phyloP scores from a whole-genome alignment of 2,888 invertebrate species.

The Aporophyla lueneburgensis region DNA sequence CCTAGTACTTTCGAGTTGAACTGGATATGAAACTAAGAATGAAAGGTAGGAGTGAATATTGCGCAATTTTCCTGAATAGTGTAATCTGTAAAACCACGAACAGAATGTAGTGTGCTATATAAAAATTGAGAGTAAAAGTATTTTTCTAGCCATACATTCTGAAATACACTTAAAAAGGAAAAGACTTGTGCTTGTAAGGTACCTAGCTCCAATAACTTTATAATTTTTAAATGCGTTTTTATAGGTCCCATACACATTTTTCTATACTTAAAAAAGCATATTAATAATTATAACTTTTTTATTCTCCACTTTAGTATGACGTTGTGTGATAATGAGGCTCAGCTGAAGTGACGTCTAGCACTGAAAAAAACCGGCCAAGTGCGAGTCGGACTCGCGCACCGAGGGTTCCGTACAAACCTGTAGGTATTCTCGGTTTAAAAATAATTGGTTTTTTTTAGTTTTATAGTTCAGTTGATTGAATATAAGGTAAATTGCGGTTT shows the following conservation, averaged over 20 bases:
- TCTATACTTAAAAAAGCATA: not conserved
- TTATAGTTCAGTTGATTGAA: too few species aligned
- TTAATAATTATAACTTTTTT: conserved; percentile 42
- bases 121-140: not conserved
- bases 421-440: too few species aligned
- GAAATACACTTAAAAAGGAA: not conserved
- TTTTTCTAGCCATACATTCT: not conserved
- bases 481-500: too few species aligned
- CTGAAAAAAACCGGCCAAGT: too few species aligned
- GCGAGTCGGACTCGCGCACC: too few species aligned
- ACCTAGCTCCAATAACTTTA: not conserved
- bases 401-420: too few species aligned
- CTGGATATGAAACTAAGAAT: not conserved
- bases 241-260: not conserved
- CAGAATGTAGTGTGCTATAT: conserved; percentile 9
- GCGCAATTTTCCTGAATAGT: not conserved
- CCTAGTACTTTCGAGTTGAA: not conserved
- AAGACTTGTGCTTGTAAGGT: not conserved
- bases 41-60: not conserved
- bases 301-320: conserved; percentile 33
- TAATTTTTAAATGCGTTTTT: not conserved
- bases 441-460: too few species aligned
- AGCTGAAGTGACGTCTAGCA: conserved; percentile 39
- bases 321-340: conserved; percentile 48
- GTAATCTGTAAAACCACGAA: not conserved